Evolutionary conservation across 1,140 invertebrate species (phyloP).

Genomic region (Zaprionus kolodkinae): DNA sequence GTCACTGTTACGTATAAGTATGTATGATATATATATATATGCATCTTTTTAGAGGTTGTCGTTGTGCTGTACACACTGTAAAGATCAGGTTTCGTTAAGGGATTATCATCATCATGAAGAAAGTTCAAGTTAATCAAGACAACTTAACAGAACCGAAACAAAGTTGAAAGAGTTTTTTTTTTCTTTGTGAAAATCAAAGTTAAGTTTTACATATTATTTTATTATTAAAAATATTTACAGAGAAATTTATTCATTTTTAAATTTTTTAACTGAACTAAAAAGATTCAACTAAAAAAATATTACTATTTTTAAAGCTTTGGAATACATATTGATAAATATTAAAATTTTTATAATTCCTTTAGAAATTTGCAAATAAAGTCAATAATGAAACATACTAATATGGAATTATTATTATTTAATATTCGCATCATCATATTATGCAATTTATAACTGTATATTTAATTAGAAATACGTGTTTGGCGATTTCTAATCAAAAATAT

Average conservation of each 20-base stretch:
- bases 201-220: neutral
- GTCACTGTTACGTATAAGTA: neutral
- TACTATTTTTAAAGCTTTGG: too few species aligned
- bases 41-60: neutral
- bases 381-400: too few species aligned
- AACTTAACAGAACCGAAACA: neutral
- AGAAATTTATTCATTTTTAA: too few species aligned
- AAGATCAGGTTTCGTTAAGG: conserved; percentile 52
- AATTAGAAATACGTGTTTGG: neutral
- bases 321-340: too few species aligned
- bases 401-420: too few species aligned
- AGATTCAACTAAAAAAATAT: too few species aligned
- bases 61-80: conserved; percentile 20
- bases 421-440: too few species aligned
- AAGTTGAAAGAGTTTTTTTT: neutral
- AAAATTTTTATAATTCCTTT: too few species aligned
- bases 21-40: neutral
- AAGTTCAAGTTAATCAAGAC: conserved; percentile 2
- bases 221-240: too few species aligned
- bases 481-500: neutral
- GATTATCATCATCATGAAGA: conserved; percentile 36
- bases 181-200: neutral
- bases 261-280: too few species aligned
- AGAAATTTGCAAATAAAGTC: too few species aligned
- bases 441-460: neutral